Conservation (phyloP, 2,113 vertebrate genomes). For the Tauraco erythrolophus region DNA sequence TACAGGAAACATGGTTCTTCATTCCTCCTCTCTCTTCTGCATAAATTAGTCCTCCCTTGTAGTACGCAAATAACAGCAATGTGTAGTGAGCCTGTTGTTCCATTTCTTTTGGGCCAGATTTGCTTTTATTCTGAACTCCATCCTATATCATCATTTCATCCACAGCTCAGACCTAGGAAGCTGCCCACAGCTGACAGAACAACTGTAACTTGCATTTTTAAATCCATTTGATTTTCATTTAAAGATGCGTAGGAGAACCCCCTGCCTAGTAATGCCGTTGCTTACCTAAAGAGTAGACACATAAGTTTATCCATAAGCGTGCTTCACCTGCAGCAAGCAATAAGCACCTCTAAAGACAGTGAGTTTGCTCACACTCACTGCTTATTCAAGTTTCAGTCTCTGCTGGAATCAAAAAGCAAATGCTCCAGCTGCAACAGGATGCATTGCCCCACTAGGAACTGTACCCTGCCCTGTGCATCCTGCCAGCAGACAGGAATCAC, state of each 20-base stretch:
- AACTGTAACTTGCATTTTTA: not conserved
- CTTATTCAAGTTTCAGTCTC: not conserved
- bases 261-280: not conserved
- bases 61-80: constrained; percentile 36
- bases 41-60: constrained; percentile 20
- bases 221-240: not conserved
- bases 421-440: not conserved
- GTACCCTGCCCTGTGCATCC: not conserved
- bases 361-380: not conserved
- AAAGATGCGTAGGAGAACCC: not conserved
- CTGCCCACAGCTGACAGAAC: not conserved
- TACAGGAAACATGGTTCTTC: not conserved
- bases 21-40: not conserved
- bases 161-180: not conserved
- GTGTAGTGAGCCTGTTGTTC: not conserved
- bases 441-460: accelerated
- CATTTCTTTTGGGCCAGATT: not conserved
- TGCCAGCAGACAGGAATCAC: not conserved
- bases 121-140: not conserved
- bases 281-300: not conserved
- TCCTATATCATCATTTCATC: not conserved
- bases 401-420: not conserved
- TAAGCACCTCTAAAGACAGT: not conserved
- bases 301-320: not conserved
- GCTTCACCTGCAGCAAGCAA: not conserved